Evolutionary conservation across 2,113 vertebrate genomes (phyloP), one percentile per base, ranked within the genome.

Genomic region (Rhinichthys klamathensis): DNA sequence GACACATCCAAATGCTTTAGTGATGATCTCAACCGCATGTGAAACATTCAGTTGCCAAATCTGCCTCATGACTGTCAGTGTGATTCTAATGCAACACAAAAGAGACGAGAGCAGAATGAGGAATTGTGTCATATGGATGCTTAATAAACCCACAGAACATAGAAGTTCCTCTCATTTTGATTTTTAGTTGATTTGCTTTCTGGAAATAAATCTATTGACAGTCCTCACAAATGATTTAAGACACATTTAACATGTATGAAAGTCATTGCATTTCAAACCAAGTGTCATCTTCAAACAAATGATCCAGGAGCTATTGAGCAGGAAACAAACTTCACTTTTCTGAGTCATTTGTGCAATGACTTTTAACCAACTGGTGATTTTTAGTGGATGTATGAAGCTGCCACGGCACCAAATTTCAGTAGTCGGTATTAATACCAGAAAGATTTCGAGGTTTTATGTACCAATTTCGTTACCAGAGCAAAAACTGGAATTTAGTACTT

Each of bases 61-160:
- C 7, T 18, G 35, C 8, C 77, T 13, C 54, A 79, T 27, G 76
- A 60, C 32, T 35, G 32, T 60, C 54, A 74, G 21, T 78, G 21
- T 15, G 54, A 78, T 78, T 77, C 51, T 78, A 58, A 30, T 58
- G n/a, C 18, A 35, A 6, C 30, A 56, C 51, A 78, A 79, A 79
- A 44, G 58, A 80, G 78, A 63, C 9, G n/a, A 25, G 7, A 63
- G 8, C n/a, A 10, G 18, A 63, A 80, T 25, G 58, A 80, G 38
- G 58, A 80, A 46, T 38, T 2, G 8, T 27, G 78, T 63, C n/a
- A 63, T 27, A 63, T 80, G 38, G 51, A 61, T 27, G n/a, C 63
- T 46, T 63, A 63, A 76, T 54, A 30, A 63, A 11, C 23, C 7
- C 35, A 61, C 41, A 46, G 12, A 61, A 44, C n/a, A 41, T 3